Conservation (phyloP, 2,888 invertebrate species). For the Monoplex corrugatus region DNA sequence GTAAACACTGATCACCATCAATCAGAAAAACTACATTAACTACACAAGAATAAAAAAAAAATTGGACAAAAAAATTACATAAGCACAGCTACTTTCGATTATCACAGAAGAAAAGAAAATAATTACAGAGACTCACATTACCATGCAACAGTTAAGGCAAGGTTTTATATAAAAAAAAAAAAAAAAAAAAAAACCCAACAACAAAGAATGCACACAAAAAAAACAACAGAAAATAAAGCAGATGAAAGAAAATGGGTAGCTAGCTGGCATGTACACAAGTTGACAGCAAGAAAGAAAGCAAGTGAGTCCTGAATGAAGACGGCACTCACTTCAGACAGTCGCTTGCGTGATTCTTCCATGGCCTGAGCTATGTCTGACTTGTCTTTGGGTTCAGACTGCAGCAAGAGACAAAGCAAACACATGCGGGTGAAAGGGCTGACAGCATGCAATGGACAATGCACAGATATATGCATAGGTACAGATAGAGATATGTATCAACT, state of each 20-base stretch:
- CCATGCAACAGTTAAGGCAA: not conserved
- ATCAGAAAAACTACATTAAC: too few species aligned
- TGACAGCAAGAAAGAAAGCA: not conserved
- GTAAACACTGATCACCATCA: too few species aligned
- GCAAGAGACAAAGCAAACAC: not conserved
- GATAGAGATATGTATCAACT: too few species aligned
- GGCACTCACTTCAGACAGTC: not conserved
- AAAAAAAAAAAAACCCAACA: not conserved
- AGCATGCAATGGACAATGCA: slow-evolving; percentile 12
- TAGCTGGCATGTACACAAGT: too few species aligned
- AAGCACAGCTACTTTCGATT: too few species aligned
- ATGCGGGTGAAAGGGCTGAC: not conserved
- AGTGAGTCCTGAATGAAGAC: too few species aligned
- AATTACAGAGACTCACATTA: not conserved
- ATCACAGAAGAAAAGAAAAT: not conserved
- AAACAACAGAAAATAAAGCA: not conserved
- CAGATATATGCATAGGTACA: too few species aligned
- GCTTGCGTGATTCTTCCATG: not conserved
- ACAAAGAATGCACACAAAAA: not conserved
- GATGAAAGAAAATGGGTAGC: not conserved
- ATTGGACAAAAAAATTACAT: not conserved
- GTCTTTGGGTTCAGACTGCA: not conserved
- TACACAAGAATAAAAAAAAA: not conserved
- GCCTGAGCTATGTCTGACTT: not conserved
- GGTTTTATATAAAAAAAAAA: not conserved